These are phyloP conservation scores for Cinclus cinclus DNA, from an alignment of 2,113 vertebrate species.

Conservation along the genomic window DNA sequence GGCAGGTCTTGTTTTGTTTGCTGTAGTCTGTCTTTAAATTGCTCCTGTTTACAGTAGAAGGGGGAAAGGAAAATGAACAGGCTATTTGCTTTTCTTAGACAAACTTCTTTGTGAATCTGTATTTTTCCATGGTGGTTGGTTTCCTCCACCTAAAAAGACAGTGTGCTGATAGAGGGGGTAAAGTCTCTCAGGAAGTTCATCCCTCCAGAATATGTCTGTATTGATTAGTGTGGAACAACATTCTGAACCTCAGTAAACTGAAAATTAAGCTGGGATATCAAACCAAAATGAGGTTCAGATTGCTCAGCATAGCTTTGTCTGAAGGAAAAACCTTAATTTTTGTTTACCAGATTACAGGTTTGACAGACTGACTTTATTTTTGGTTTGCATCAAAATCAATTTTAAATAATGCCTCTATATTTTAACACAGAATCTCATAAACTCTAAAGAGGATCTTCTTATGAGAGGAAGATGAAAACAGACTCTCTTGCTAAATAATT, in stretches of 20 bases:
- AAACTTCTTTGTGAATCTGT: neutral
- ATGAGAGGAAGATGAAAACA: neutral
- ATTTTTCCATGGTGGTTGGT: neutral
- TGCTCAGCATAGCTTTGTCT: conserved; percentile 33
- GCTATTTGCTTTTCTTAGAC: neutral
- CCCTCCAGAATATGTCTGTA: neutral
- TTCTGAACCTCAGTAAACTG: neutral
- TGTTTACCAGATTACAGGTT: neutral
- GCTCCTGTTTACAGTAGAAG: neutral
- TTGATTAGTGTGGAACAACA: neutral
- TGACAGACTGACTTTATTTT: neutral
- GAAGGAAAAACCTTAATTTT: neutral
- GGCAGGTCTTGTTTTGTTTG: neutral
- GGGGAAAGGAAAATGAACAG: neutral
- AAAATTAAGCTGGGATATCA: neutral
- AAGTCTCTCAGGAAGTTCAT: neutral
- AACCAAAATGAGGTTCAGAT: neutral
- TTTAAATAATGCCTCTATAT: conserved; percentile 26
- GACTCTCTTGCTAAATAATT: conserved; percentile 23
- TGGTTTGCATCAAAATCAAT: neutral
- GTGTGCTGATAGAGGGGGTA: neutral
- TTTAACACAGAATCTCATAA: conserved; percentile 34
- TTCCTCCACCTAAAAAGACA: neutral
- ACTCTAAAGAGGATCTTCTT: neutral
- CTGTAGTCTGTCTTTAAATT: neutral